Evolutionary conservation across 2,113 vertebrate species (phyloP), one percentile per base, ranked within the genome.

Genomic region (Paradoxurus hermaphroditus): DNA sequence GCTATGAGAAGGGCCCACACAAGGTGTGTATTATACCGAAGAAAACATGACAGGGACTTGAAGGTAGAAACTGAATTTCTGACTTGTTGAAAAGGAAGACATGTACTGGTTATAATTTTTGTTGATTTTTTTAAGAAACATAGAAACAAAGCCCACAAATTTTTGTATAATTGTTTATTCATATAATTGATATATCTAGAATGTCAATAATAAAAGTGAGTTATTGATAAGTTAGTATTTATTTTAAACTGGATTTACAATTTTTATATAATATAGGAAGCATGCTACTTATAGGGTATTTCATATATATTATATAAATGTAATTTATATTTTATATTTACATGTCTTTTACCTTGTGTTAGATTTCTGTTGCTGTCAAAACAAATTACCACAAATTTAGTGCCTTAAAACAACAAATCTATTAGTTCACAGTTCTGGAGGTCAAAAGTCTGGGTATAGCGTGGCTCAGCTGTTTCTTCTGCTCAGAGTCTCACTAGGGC

Each of bases 211-310:
- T 75, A 96, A 90, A 87, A 59, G 94, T 39, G 81, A 84, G 13
- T 41, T 11, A 91, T 25, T 86, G 23, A 94, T 91, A 98, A 96
- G 62, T 53, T 49, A 65, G 3, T 29, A 88, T 81, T 96, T 97
- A 73, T 46, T 91, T 63, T 31, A 95, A 81, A 93, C 16, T 78
- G 11, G 53, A 31, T 93, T 95, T 86, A 83, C 98, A 95, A 90
- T 73, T 78, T 97, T 92, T 94, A 97, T 79, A 95, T 96, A 97
- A 85, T 36, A 53, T 67, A 59, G 36, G 59, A 41, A 96, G 46
- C 27, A 23, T 13, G 36, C 6, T 59, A 62, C 36, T 68, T 79
- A 44, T 29, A 84, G 19, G 25, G 3, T 21, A 39, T 84, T 72
- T 94, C 3, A 41, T 65, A 62, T n/a, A 13, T 70, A 36, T 12